Conservation (phyloP, 2,113 vertebrate genomes). For the Electrona antarctica region DNA sequence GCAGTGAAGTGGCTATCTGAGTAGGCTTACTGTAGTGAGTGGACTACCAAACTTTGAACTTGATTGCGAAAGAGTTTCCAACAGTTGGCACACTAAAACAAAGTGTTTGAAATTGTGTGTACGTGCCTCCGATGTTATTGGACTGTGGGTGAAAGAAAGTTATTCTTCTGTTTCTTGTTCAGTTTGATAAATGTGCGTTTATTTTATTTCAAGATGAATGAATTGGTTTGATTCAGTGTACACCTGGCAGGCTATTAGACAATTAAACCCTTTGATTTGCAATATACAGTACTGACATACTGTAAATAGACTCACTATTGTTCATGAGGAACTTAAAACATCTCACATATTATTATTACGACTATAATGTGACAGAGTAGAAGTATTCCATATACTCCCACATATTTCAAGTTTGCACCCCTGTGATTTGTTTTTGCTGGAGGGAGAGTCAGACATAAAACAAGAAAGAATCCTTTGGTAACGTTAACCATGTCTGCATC, state of each 20-base stretch:
- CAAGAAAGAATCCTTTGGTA: slow-evolving; percentile 48
- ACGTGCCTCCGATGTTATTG: not conserved
- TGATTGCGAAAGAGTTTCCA: not conserved
- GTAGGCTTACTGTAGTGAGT: slow-evolving; percentile 8
- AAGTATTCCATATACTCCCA: slow-evolving; percentile 9
- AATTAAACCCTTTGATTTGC: not conserved
- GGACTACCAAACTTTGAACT: not conserved
- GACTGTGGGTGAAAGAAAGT: not conserved
- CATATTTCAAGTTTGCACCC: slow-evolving; percentile 12
- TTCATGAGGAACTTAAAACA: not conserved
- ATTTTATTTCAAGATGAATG: not conserved
- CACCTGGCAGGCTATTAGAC: not conserved
- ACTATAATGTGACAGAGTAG: slow-evolving; percentile 17
- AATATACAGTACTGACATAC: not conserved
- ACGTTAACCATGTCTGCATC: slow-evolving; percentile 60
- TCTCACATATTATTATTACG: slow-evolving; percentile 8
- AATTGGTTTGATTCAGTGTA: not conserved
- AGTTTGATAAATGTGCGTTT: not conserved
- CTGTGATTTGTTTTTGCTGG: slow-evolving; percentile 36
- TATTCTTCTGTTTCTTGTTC: not conserved
- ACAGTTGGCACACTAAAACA: too few species aligned
- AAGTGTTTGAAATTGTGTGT: too few species aligned
- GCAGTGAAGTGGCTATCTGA: slow-evolving; percentile 7
- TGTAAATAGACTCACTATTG: not conserved
- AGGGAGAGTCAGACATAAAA: slow-evolving; percentile 26